A percentile compares a stretch with the other conserved stretches of the same genome.
phyloP scores from a whole-genome alignment of 2,797 vertebrate species.

The Sphenodon punctatus region DNA sequence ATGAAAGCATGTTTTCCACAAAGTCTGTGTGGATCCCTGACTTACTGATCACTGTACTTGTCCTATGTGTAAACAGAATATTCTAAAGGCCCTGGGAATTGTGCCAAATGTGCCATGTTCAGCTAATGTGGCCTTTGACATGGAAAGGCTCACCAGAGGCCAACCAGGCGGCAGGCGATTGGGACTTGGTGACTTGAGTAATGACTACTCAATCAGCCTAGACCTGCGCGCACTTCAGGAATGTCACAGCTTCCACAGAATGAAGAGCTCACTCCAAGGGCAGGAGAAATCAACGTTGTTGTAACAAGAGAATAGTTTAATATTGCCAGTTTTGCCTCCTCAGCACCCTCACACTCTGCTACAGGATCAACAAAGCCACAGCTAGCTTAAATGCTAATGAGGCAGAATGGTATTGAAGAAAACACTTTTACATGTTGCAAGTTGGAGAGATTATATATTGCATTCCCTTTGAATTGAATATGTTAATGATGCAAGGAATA shows the following conservation, averaged over 20 bases:
- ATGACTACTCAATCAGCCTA: conserved; percentile 87
- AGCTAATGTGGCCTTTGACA: conserved; percentile 89
- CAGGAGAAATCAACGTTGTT: conserved; percentile 93
- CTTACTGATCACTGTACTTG: conserved; percentile 97
- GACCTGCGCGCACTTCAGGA: conserved; percentile 87
- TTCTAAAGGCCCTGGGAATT: conserved; percentile 96
- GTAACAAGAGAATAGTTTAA: conserved; percentile 97
- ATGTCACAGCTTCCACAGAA: conserved; percentile 85
- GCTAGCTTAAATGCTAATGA: conserved; percentile 82
- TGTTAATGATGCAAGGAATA: too few species aligned
- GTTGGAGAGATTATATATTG: not conserved
- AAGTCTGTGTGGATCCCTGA: conserved; percentile 97
- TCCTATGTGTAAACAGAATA: conserved; percentile 98
- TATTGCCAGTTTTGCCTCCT: conserved; percentile 92
- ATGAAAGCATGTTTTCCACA: conserved; percentile 99
- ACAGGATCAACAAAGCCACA: conserved; percentile 94
- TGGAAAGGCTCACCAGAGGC: conserved; percentile 86
- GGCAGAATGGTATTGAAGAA: too few species aligned
- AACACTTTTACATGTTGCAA: too few species aligned
- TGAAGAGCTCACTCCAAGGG: conserved; percentile 85
- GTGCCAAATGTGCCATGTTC: conserved; percentile 90
- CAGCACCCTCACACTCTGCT: conserved; percentile 91
- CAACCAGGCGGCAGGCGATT: conserved; percentile 83
- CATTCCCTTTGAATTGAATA: not conserved
- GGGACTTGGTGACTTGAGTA: conserved; percentile 79